Evolutionary conservation across 2,888 invertebrate genomes (phyloP).

Genomic region (Drosophila acutilabella): DNA sequence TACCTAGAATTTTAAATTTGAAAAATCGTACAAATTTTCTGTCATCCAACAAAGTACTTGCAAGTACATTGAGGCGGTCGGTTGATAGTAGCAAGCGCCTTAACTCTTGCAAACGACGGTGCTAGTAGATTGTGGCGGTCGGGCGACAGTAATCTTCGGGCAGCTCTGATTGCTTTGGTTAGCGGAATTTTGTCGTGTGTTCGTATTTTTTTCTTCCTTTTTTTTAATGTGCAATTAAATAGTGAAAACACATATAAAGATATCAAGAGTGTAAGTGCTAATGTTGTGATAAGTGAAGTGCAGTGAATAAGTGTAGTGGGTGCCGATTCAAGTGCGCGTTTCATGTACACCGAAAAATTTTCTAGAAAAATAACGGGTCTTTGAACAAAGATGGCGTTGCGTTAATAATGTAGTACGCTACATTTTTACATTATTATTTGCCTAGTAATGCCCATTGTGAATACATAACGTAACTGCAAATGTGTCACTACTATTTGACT

Average conservation of each 20-base stretch:
- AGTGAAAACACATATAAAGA: background rate
- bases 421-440: no score
- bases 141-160: conserved; percentile 27
- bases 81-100: no score
- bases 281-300: conserved; percentile 86
- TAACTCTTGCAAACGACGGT: conserved; percentile 11
- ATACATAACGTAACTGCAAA: no score
- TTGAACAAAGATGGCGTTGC: no score
- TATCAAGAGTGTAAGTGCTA: conserved; percentile 86
- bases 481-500: no score
- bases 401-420: no score
- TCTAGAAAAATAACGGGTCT: conserved; percentile 69
- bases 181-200: conserved; percentile 53
- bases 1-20: no score
- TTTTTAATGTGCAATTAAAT: background rate
- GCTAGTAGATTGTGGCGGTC: conserved; percentile 29
- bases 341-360: conserved; percentile 88
- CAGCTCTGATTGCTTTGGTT: conserved; percentile 19
- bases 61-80: no score
- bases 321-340: conserved; percentile 90
- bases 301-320: conserved; percentile 91
- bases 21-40: no score
- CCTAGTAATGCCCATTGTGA: no score
- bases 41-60: no score
- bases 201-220: conserved; percentile 19